These are phyloP conservation scores for Melanitta fusca DNA, from an alignment of 2,797 vertebrate genomes.

Conservation along the genomic window DNA sequence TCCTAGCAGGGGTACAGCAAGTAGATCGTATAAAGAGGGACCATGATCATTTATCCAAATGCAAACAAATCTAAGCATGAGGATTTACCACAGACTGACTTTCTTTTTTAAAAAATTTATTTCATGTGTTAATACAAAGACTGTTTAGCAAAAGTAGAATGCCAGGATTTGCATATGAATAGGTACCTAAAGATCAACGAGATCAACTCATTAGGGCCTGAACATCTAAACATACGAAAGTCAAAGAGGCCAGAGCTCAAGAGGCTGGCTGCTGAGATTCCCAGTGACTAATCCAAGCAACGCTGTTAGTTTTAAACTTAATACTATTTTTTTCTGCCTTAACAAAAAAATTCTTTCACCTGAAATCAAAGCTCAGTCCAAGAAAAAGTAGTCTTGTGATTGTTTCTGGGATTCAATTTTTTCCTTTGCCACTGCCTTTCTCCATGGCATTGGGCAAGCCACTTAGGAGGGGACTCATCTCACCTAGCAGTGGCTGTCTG, in stretches of 20 bases:
- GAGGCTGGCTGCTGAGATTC: slow-evolving; percentile 1
- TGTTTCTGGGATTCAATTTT: neutral
- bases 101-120: slow-evolving; percentile 59
- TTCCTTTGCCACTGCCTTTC: slow-evolving; percentile 6
- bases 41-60: slow-evolving; percentile 66
- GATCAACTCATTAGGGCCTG: slow-evolving; percentile 68
- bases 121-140: slow-evolving; percentile 75
- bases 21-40: slow-evolving; percentile 27
- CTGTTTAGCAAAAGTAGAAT: slow-evolving; percentile 73
- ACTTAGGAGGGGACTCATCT: neutral
- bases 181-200: slow-evolving; percentile 72
- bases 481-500: slow-evolving; percentile 3
- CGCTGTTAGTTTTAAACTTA: slow-evolving; percentile 25
- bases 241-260: slow-evolving; percentile 66
- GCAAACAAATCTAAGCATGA: slow-evolving; percentile 70
- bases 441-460: neutral
- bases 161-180: slow-evolving; percentile 72
- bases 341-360: slow-evolving; percentile 5
- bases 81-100: slow-evolving; percentile 64
- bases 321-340: slow-evolving; percentile 11
- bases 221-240: slow-evolving; percentile 70
- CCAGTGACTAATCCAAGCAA: slow-evolving; percentile 53
- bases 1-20: neutral
- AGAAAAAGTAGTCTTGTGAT: neutral
- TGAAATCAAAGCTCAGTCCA: slow-evolving; percentile 22